phyloP scores from a whole-genome alignment of 2,888 invertebrate species.

The Troides oblongomaculatus region DNA sequence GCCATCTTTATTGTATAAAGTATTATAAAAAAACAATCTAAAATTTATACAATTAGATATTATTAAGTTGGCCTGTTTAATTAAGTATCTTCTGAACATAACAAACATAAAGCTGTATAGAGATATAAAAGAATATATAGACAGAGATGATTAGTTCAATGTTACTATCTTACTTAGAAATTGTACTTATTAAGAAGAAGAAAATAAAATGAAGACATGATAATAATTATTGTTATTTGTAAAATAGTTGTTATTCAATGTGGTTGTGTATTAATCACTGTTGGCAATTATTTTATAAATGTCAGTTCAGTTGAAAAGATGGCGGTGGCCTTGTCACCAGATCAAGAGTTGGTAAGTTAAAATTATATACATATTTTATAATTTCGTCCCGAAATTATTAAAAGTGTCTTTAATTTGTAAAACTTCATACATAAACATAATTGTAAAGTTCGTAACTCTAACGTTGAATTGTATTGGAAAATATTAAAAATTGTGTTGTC shows the following conservation, averaged over 20 bases:
- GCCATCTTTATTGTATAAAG: no score
- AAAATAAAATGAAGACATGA: no score
- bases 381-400: slow-evolving; percentile 34
- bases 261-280: background rate
- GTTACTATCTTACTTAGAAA: no score
- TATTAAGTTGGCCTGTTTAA: no score
- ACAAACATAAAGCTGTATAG: no score
- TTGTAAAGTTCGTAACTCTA: background rate
- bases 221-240: no score
- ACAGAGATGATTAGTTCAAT: no score
- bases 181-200: no score
- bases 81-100: no score
- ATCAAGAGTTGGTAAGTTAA: slow-evolving; percentile 87
- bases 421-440: background rate
- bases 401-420: background rate
- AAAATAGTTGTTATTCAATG: background rate
- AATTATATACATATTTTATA: slow-evolving; percentile 6
- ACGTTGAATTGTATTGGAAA: slow-evolving; percentile 19
- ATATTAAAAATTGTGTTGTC: slow-evolving; percentile 35
- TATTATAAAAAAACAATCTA: no score
- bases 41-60: no score
- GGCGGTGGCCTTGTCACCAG: slow-evolving; percentile 88
- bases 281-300: slow-evolving; percentile 23
- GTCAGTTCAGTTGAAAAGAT: slow-evolving; percentile 57
- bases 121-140: no score